Base-by-base conservation (phyloP, 2,113 vertebrate genomes). In the Empidonax alnorum region DNA sequence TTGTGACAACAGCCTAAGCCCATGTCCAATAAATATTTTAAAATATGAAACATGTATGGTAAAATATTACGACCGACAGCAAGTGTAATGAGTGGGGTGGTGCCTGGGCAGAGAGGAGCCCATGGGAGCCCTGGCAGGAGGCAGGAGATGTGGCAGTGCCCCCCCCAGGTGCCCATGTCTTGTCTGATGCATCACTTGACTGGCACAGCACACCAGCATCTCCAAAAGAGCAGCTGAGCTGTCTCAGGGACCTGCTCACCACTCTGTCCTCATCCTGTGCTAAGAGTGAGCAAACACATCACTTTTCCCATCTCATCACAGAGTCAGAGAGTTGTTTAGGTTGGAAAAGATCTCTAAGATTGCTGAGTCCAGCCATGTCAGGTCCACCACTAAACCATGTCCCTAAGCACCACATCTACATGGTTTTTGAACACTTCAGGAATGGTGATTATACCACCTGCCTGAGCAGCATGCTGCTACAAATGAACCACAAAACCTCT, bases 1-100 rank as follows among this genome's bases (percentile, higher is more conserved):
- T 33, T 61, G 35, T 62, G 88, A 87, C 86, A 96, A 35, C 37
- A 72, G 81, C 87, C 42, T 41, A 80, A 90, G 84, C 49, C 24
- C 22, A 24, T 24, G 37, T 76, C 93, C n/a, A 46, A 52, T 50
- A 67, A 84, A 86, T 63, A 58, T 80, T 82, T 79, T 23, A 84
- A 83, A 86, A 87, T 63, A 71, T 7, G 1, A 73, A 50, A 33
- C 58, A 4, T 56, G 25, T 27, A 18, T 52, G 55, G 55, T 91
- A 81, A 91, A 93, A 93, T 83, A 78, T 35, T 33, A 41, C 73
- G 65, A 59, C 15, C 20, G 46, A 13, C 0, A 2, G 39, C 39
- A 44, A 56, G 46, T 10, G 39, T 35, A 84, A 50, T 10, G 33
- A 7, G 4, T 18, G 50, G 39, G 30, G 15, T 1, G 4, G 41